Evolutionary conservation across 2,888 invertebrate genomes (phyloP), one percentile per base, ranked within the genome.

Genomic region (Dione vanillae): DNA sequence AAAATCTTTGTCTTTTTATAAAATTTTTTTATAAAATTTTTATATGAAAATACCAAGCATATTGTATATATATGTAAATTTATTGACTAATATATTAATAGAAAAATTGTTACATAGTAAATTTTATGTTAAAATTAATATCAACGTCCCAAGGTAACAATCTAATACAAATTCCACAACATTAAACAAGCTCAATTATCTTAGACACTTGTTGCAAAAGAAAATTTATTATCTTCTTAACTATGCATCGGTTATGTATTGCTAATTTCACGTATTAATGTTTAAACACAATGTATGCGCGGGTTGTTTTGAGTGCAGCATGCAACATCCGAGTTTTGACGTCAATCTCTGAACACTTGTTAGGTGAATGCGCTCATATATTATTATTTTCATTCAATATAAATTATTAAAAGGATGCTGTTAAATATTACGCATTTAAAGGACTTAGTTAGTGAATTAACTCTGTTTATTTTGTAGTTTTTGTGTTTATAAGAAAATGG

Each of bases 271-370:
- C 19, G 19, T 49, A 40, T 40, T 35, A 49, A 49, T 35, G 37
- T 64, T 64, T 64, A 14, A 64, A 49, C 35, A 35, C 47, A 64
- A 37, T n/a, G 64, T 14, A 40, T 14, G 37, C 20, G 49, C 40
- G 19, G 20, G 47, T 66, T 72, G 61, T 69, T 58, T 47, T 61
- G 45, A 47, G 52, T 69, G 69, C 66, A 66, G 49, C 67, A 35
- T 62, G 62, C 65, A 70, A 73, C 73, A 68, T 75, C 71, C 71
- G 64, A 67, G 49, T 19, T 49, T 62, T 75, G 75, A 74, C 75
- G 75, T 75, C 74, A 74, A 62, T 70, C 27, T 47, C 52, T 47
- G 64, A 64, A 20, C 64, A 64, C 64, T 49, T 49, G 64, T 64
- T 19, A 35, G 27, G 27, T 47, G 37, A 49, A 64, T 51, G 51